Percentiles rank a stretch among this genome's conserved stretches.
Conservation (phyloP, 2,113 vertebrate species). For the Equus quagga region DNA sequence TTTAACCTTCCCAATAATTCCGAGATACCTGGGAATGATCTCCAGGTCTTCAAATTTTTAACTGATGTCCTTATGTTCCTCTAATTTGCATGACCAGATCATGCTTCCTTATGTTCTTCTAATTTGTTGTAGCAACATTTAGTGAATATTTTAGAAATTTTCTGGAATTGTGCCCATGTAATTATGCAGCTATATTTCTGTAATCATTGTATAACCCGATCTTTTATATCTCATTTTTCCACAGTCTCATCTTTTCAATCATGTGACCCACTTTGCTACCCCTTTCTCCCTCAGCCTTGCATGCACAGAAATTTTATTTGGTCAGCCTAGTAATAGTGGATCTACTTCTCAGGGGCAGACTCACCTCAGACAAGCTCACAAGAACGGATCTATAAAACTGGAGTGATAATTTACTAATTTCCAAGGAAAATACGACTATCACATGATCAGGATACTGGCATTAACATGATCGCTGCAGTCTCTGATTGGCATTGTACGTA, state of each 20-base stretch:
- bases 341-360: neutral
- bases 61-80: slow-evolving; percentile 52
- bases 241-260: neutral
- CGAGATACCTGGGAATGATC: slow-evolving; percentile 34
- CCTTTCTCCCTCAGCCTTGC: neutral
- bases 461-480: neutral
- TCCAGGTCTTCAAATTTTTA: slow-evolving; percentile 59
- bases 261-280: neutral
- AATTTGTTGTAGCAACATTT: slow-evolving; percentile 59
- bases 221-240: slow-evolving; percentile 52
- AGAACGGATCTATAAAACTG: neutral
- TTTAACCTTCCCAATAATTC: slow-evolving; percentile 19
- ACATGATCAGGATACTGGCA: neutral
- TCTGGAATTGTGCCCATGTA: slow-evolving; percentile 40
- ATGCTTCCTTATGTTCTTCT: slow-evolving; percentile 63
- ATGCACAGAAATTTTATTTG: slow-evolving; percentile 8
- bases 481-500: neutral
- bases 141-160: slow-evolving; percentile 55
- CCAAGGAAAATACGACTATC: neutral
- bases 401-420: slow-evolving; percentile 47
- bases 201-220: slow-evolving; percentile 45
- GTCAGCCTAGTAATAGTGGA: neutral
- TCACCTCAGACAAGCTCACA: neutral
- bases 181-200: slow-evolving; percentile 53
- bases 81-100: slow-evolving; percentile 60